Conservation (phyloP, 2,888 invertebrate species). For the Lymantria monacha region DNA sequence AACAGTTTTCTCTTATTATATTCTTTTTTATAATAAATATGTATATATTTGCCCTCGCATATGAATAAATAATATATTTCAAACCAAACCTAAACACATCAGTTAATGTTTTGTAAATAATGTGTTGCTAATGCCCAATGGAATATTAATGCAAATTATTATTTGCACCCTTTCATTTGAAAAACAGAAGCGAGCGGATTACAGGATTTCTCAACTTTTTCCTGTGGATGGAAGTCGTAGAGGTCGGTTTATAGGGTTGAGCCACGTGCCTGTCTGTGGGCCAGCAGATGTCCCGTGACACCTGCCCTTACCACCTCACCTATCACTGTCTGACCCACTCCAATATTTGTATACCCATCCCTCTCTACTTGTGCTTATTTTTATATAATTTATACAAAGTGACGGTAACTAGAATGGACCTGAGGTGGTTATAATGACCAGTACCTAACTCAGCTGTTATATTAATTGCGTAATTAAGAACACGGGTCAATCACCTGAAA, state of each 20-base stretch:
- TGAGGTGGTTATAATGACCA: conserved; percentile 73
- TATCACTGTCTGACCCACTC: conserved; percentile 62
- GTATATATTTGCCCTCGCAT: too few species aligned
- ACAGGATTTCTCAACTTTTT: conserved; percentile 66
- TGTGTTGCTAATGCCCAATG: not conserved
- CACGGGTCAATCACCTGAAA: conserved; percentile 21
- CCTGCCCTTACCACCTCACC: conserved; percentile 74
- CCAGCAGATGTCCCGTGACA: conserved; percentile 79
- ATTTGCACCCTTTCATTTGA: conserved; percentile 3
- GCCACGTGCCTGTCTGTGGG: conserved; percentile 71
- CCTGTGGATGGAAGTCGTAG: conserved; percentile 52
- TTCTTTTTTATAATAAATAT: too few species aligned
- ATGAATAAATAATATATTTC: too few species aligned
- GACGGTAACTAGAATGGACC: conserved; percentile 79
- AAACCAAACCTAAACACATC: too few species aligned
- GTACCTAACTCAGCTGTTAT: conserved; percentile 52
- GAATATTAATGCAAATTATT: not conserved
- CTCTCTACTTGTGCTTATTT: conserved; percentile 72
- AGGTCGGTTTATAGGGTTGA: conserved; percentile 73
- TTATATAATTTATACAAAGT: conserved; percentile 81
- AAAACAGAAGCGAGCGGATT: conserved; percentile 33
- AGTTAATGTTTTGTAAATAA: conserved; percentile 9
- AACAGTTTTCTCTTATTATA: too few species aligned
- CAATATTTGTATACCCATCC: conserved; percentile 55
- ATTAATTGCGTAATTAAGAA: conserved; percentile 53